A percentile compares a stretch with the other conserved stretches of the same genome.
These are phyloP conservation scores for Biston betularia DNA, from an alignment of 2,888 invertebrate species.

Conservation along the genomic window DNA sequence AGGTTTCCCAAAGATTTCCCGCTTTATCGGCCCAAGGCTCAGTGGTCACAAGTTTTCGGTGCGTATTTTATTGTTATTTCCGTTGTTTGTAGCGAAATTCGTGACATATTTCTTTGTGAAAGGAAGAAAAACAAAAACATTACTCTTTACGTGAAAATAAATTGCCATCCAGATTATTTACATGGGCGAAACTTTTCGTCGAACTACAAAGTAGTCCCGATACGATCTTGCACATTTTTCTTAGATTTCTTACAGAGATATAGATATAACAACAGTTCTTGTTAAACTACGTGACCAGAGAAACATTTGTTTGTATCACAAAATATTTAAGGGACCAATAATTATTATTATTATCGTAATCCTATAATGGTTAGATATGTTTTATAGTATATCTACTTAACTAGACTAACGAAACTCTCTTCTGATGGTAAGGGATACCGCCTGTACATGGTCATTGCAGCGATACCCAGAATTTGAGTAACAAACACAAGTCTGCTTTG, in stretches of 20 bases:
- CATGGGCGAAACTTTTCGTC: slow-evolving; percentile 23
- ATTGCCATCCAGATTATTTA: slow-evolving; percentile 25
- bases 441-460: too few species aligned
- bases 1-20: slow-evolving; percentile 97
- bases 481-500: too few species aligned
- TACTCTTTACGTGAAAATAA: slow-evolving; percentile 26
- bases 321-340: too few species aligned
- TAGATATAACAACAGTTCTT: neutral
- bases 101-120: slow-evolving; percentile 30
- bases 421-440: too few species aligned
- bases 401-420: too few species aligned
- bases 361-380: too few species aligned
- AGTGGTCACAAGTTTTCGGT: slow-evolving; percentile 97
- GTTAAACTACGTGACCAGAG: too few species aligned
- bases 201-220: slow-evolving; percentile 15
- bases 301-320: too few species aligned
- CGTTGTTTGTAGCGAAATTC: slow-evolving; percentile 27
- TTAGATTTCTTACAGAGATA: neutral
- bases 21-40: slow-evolving; percentile 93
- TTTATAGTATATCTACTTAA: too few species aligned
- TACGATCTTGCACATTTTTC: slow-evolving; percentile 6
- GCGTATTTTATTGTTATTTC: slow-evolving; percentile 68
- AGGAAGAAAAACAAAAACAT: slow-evolving; percentile 38
- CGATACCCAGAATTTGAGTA: too few species aligned
- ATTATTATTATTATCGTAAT: too few species aligned